Evolutionary conservation across 2,113 vertebrate genomes (phyloP), one percentile per base, ranked within the genome.

Genomic region (Nothocercus nigrocapillus): DNA sequence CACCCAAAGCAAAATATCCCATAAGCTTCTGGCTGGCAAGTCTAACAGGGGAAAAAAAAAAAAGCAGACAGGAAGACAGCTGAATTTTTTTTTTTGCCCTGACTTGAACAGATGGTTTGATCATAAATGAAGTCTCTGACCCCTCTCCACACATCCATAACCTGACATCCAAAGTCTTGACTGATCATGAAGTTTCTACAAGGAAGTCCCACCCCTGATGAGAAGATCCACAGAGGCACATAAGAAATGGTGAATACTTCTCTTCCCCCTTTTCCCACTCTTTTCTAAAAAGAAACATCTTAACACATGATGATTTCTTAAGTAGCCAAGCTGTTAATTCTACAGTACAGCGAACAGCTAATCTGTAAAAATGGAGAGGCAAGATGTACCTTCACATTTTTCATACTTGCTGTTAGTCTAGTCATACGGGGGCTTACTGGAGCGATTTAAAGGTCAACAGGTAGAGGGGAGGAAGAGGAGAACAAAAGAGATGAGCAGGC

Each of bases 61-160:
- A 89, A 73, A 93, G 88, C 40, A 96, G 88, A 95, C 77, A 96
- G 93, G 92, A 96, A 97, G 93, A 97, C 45, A 94, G 96, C 49
- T 93, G 81, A 93, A 86, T 68, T 64, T 59, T 78, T 94, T 97
- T 96, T 94, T 95, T 97, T 93, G 96, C 95, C 95, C 97, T 95
- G 96, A 96, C 84, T 91, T 96, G 86, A 97, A 77, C 86, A 93
- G 92, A 96, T 97, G 95, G 97, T 95, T 95, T 97, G 95, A 96
- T 93, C 96, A 98, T 98, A 98, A 98, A 96, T 88, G 91, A 97
- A 96, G 86, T 92, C 94, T 96, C 94, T 90, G 93, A 95, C 96
- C 95, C 95, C 88, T 82, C 93, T 96, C 96, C 94, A 96, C 95
- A 94, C 75, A 96, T 94, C 96, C 93, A 86, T 94, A 97, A 95